Conservation (phyloP, 1,140 invertebrate species). For the Frieseomelitta varia region DNA sequence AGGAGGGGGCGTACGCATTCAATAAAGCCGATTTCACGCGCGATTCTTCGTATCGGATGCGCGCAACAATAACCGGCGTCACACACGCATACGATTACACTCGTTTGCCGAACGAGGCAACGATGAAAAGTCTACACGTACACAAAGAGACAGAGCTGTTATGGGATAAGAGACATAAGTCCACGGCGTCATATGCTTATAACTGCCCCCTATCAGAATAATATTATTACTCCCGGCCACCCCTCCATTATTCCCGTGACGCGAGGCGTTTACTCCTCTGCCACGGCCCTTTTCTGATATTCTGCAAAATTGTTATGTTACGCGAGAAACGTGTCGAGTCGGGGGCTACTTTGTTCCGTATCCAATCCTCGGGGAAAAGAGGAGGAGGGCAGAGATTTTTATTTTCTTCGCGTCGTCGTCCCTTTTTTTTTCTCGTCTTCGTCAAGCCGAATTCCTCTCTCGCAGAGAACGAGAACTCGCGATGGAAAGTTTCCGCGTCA, state of each 20-base stretch:
- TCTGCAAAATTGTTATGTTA: conserved; percentile 56
- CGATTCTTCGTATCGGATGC: conserved; percentile 70
- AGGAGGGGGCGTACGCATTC: conserved; percentile 61
- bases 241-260: conserved; percentile 54
- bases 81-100: conserved; percentile 33
- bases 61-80: conserved; percentile 57
- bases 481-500: not conserved
- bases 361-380: not conserved
- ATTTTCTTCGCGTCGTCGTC: not conserved
- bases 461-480: not conserved
- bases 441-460: conserved; percentile 21
- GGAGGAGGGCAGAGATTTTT: too few relatives aligned
- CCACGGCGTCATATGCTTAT: conserved; percentile 78
- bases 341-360: conserved; percentile 44
- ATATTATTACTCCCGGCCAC: conserved; percentile 74
- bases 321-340: conserved; percentile 56
- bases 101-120: not conserved
- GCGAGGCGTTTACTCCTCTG: conserved; percentile 48
- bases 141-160: conserved; percentile 59
- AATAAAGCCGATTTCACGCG: conserved; percentile 80
- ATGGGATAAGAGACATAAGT: conserved; percentile 76
- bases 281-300: conserved; percentile 29
- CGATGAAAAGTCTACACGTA: conserved; percentile 52
- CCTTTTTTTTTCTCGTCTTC: conserved; percentile 4
- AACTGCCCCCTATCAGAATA: conserved; percentile 77